These are phyloP conservation scores for Petroica traversi DNA, from an alignment of 2,113 vertebrate species.

Conservation along the genomic window DNA sequence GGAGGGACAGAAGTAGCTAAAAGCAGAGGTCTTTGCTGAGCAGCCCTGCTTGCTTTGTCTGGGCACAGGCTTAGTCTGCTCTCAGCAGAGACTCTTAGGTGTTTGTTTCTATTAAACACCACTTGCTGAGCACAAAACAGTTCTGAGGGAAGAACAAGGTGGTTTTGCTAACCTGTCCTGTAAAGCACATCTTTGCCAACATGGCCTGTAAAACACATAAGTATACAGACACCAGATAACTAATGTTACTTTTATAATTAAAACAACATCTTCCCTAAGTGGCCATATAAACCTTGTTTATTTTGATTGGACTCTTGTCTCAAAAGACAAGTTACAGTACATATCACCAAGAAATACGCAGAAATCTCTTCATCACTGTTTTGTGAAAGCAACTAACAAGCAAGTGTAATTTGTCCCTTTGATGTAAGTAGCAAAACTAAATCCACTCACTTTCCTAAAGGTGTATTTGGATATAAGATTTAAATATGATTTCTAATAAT, in stretches of 20 bases:
- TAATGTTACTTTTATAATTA: not conserved
- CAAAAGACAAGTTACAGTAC: not conserved
- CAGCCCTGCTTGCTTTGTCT: not conserved
- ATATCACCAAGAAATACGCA: not conserved
- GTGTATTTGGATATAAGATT: not conserved
- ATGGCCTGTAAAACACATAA: not conserved
- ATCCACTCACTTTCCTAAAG: not conserved
- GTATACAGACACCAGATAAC: not conserved
- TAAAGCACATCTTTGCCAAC: not conserved
- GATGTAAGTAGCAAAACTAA: not conserved
- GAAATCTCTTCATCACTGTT: not conserved
- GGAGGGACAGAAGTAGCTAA: not conserved
- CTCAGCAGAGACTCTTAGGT: not conserved
- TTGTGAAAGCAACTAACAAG: not conserved
- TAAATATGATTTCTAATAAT: not conserved
- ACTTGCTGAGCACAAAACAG: not conserved
- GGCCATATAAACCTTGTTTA: not conserved
- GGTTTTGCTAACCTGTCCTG: not conserved
- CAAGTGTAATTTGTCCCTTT: not conserved
- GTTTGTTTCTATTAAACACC: not conserved
- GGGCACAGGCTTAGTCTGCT: not conserved
- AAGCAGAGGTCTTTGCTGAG: not conserved
- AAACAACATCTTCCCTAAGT: not conserved
- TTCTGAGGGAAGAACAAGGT: not conserved
- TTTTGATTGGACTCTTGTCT: not conserved